phyloP scores from a whole-genome alignment of 2,113 vertebrate species.

The Myotis brandtii region DNA sequence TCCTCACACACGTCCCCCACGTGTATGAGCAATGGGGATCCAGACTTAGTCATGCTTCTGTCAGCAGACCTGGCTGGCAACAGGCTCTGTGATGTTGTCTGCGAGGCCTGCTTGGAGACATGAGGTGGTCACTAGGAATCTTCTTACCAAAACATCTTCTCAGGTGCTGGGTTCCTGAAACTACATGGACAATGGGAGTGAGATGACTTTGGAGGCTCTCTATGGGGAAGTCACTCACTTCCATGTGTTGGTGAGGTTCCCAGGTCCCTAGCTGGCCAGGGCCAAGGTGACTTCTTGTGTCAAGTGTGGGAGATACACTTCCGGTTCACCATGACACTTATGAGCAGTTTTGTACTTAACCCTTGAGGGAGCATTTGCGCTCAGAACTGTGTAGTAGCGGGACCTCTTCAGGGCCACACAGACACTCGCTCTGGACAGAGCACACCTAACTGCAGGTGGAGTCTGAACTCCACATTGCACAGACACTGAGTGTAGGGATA shows the following conservation, averaged over 20 bases:
- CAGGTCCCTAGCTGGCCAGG: neutral
- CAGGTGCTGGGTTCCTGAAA: neutral
- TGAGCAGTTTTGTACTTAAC: conserved; percentile 61
- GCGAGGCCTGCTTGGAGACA: neutral
- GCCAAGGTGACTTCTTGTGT: neutral
- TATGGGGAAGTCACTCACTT: neutral
- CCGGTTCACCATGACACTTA: conserved; percentile 39
- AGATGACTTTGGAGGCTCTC: neutral
- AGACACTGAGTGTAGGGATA: neutral
- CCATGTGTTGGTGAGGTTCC: neutral
- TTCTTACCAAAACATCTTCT: neutral
- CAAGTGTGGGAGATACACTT: conserved; percentile 55
- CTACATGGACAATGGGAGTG: neutral
- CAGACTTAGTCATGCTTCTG: neutral
- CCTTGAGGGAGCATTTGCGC: neutral
- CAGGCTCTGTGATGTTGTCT: neutral
- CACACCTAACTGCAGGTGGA: neutral
- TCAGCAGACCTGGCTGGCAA: neutral
- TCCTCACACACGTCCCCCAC: neutral
- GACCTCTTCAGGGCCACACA: neutral
- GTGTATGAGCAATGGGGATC: neutral
- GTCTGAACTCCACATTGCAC: neutral
- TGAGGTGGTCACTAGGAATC: neutral
- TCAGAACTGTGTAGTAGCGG: neutral
- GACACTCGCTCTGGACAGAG: neutral